Conservation (phyloP, 2,113 vertebrate genomes). For the Craseonycteris thonglongyai region DNA sequence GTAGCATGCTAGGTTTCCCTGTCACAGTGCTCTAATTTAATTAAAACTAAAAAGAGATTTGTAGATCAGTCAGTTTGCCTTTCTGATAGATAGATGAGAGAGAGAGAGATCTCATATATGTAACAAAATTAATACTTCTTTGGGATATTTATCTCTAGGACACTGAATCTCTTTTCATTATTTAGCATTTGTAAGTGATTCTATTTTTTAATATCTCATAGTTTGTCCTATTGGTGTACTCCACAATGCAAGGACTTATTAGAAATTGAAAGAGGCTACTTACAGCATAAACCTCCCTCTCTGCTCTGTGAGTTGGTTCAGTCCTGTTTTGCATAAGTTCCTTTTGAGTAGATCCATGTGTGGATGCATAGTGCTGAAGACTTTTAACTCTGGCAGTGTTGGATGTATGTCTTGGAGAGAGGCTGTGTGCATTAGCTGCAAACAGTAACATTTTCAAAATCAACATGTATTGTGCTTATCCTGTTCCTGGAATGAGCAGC, state of each 20-base stretch:
- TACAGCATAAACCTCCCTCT: conserved; percentile 76
- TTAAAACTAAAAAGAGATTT: conserved; percentile 76
- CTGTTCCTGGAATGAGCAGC: conserved; percentile 95
- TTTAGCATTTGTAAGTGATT: conserved; percentile 14
- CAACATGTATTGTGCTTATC: conserved; percentile 97
- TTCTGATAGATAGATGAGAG: background rate
- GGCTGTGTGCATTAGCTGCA: conserved; percentile 78
- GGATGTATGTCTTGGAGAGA: conserved; percentile 86
- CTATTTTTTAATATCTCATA: background rate
- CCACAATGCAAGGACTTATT: conserved; percentile 42
- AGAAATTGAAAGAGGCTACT: conserved; percentile 60
- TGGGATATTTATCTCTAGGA: background rate
- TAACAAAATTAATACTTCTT: background rate
- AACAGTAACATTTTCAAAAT: conserved; percentile 73
- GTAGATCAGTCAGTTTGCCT: conserved; percentile 22
- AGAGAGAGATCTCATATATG: background rate
- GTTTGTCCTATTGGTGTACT: conserved; percentile 44
- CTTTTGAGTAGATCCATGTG: conserved; percentile 92
- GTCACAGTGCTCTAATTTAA: conserved; percentile 74
- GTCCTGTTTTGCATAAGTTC: conserved; percentile 97
- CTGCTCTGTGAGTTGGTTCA: conserved; percentile 84
- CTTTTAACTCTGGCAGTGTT: conserved; percentile 85
- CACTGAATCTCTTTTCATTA: background rate
- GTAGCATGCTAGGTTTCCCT: conserved; percentile 62
- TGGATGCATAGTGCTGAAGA: conserved; percentile 85